phyloP scores from a whole-genome alignment of 2,113 vertebrate genomes.

The Malurus elegans region DNA sequence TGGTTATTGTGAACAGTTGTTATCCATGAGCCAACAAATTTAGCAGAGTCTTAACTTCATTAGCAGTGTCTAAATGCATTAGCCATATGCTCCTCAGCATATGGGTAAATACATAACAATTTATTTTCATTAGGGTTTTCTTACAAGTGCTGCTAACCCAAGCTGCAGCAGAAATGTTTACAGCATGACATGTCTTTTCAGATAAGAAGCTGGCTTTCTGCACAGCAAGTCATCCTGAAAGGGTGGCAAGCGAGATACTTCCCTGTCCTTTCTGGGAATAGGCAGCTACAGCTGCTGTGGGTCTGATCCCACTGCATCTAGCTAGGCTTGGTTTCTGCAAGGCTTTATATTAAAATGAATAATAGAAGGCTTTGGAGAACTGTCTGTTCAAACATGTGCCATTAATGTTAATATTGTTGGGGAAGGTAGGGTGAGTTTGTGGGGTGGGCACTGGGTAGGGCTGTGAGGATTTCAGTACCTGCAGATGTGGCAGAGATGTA shows the following conservation, averaged over 20 bases:
- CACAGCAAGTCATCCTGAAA: neutral
- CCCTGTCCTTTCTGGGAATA: neutral
- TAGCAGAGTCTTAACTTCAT: constrained; percentile 67
- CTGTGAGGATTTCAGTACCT: neutral
- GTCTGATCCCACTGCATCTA: accelerated
- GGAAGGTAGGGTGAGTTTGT: neutral
- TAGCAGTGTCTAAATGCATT: constrained; percentile 69
- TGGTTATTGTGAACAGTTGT: constrained; percentile 45
- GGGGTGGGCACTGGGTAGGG: neutral
- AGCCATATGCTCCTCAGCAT: constrained; percentile 69
- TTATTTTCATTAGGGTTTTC: constrained; percentile 70
- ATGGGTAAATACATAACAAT: constrained; percentile 71
- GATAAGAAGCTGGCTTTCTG: constrained; percentile 8
- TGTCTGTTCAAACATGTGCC: neutral
- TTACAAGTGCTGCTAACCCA: constrained; percentile 44
- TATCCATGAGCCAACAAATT: constrained; percentile 62
- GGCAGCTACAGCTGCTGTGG: neutral
- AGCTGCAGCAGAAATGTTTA: constrained; percentile 30
- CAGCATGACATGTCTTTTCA: neutral
- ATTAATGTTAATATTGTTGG: no score
- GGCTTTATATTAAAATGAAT: neutral
- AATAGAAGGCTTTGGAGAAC: neutral
- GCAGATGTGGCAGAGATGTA: accelerated
- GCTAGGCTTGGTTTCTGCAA: neutral
- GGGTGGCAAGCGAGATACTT: neutral